phyloP scores from a whole-genome alignment of 2,113 vertebrate species.

The Orthonyx spaldingii region DNA sequence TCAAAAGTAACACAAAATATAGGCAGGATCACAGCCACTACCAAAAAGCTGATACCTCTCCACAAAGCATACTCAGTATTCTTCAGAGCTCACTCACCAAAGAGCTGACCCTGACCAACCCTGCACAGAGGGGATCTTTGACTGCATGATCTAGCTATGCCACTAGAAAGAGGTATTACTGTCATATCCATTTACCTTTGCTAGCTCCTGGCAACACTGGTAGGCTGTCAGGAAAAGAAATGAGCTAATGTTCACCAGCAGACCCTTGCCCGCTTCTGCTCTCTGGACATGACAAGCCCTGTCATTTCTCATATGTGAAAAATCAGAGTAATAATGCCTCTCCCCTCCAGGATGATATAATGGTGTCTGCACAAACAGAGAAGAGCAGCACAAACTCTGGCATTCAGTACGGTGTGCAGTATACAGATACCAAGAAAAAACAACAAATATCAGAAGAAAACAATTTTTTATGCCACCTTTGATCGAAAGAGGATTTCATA shows the following conservation, averaged over 20 bases:
- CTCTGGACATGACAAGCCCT: slow-evolving; percentile 36
- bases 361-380: neutral
- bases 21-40: neutral
- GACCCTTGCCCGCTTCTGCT: neutral
- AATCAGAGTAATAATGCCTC: neutral
- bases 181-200: slow-evolving; percentile 19
- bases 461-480: neutral
- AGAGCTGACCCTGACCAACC: neutral
- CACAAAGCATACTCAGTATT: neutral
- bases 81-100: neutral
- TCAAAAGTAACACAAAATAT: neutral
- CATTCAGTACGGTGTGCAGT: neutral
- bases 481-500: neutral
- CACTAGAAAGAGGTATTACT: neutral
- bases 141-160: neutral
- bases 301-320: slow-evolving; percentile 48
- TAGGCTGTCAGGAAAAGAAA: slow-evolving; percentile 22
- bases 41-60: neutral
- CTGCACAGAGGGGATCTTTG: neutral
- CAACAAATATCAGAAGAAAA: neutral
- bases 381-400: neutral
- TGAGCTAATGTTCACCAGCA: slow-evolving; percentile 33
- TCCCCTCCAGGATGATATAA: slow-evolving; percentile 7
- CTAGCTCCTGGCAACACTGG: slow-evolving; percentile 4
- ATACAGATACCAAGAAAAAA: neutral